These are phyloP conservation scores for Andrena praecox DNA, from an alignment of 2,888 invertebrate species.

Conservation along the genomic window DNA sequence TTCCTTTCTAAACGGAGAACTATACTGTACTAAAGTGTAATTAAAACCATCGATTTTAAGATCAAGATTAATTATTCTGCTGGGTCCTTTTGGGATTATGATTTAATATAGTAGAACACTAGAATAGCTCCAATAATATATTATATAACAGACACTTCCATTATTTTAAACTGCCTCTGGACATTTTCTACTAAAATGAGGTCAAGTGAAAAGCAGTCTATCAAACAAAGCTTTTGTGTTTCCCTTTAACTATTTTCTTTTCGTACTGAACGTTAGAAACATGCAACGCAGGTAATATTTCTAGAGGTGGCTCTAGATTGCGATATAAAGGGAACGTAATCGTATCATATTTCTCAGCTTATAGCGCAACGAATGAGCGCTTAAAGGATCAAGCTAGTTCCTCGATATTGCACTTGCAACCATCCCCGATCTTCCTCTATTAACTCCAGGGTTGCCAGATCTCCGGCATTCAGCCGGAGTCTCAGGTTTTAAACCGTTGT, in stretches of 20 bases:
- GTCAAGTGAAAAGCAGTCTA: too few relatives aligned
- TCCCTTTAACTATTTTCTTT: background rate
- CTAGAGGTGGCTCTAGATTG: background rate
- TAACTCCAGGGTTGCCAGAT: background rate
- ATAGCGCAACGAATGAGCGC: background rate
- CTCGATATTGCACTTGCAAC: background rate
- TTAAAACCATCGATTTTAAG: too few relatives aligned
- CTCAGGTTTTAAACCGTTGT: too few relatives aligned
- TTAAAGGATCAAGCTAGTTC: background rate
- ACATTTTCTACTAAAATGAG: too few relatives aligned
- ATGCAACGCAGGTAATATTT: background rate
- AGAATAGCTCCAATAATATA: too few relatives aligned
- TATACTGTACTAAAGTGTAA: background rate
- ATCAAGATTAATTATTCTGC: too few relatives aligned
- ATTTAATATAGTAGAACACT: too few relatives aligned
- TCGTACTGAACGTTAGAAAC: background rate
- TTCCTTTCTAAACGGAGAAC: constrained; percentile 50
- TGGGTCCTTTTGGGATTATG: too few relatives aligned
- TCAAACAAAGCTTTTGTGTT: too few relatives aligned
- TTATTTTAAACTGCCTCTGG: too few relatives aligned
- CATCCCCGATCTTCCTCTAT: background rate
- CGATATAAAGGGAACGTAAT: constrained; percentile 1
- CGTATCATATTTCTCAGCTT: background rate
- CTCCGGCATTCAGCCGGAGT: too few relatives aligned
- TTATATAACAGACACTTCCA: too few relatives aligned